Percentiles rank a stretch among this genome's conserved stretches.
Evolutionary conservation across 1,140 invertebrate genomes (phyloP).

Genomic region (Drosophila elegans): DNA sequence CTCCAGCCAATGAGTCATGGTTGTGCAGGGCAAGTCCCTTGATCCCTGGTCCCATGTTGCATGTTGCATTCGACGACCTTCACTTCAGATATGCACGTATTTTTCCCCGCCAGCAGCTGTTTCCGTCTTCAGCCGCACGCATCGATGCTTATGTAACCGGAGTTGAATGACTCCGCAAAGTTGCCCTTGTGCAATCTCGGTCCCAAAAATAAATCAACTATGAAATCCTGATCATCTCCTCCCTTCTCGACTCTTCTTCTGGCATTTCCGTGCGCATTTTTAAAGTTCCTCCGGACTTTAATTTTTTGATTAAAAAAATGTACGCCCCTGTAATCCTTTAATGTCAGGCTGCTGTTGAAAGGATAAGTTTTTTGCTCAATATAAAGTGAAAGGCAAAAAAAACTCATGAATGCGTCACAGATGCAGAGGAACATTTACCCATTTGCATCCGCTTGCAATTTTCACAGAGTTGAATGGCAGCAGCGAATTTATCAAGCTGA

Average conservation of each 20-base stretch:
- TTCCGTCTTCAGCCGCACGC: constrained; percentile 41
- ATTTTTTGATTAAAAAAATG: constrained; percentile 27
- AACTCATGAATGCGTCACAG: constrained; percentile 28
- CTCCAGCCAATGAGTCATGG: constrained; percentile 39
- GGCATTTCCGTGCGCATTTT: constrained; percentile 30
- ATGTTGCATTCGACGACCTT: constrained; percentile 66
- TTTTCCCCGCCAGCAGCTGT: constrained; percentile 29
- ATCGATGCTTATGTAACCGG: constrained; percentile 67
- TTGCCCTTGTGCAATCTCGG: constrained; percentile 41
- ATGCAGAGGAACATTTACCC: constrained; percentile 22
- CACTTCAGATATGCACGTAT: constrained; percentile 27
- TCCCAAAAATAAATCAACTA: constrained; percentile 57
- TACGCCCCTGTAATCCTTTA: constrained; percentile 57
- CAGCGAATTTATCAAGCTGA: constrained; percentile 12
- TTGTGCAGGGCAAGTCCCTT: constrained; percentile 42
- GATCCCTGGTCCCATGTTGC: constrained; percentile 45
- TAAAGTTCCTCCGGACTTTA: constrained; percentile 2
- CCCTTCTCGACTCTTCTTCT: constrained; percentile 4
- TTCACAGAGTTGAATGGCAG: constrained; percentile 25
- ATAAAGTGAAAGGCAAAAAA: constrained; percentile 45
- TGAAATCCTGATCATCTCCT: constrained; percentile 29
- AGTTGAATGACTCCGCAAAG: constrained; percentile 69
- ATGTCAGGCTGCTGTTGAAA: constrained; percentile 51
- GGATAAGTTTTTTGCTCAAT: constrained; percentile 20
- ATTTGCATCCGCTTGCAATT: constrained; percentile 28